phyloP scores from a whole-genome alignment of 2,113 vertebrate species.

The Cacatua alba region DNA sequence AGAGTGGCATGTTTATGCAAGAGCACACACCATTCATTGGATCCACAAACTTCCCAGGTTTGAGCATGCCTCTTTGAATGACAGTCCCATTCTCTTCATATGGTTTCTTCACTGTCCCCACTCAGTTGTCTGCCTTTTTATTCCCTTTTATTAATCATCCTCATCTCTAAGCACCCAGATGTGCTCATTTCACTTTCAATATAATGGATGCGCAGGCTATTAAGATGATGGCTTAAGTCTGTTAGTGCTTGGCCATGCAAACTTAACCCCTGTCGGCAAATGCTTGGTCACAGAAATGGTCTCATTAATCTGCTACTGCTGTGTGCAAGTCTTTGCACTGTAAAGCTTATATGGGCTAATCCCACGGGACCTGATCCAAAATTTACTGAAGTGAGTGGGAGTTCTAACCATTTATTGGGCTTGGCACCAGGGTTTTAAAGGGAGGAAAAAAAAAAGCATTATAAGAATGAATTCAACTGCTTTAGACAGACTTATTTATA shows the following conservation, averaged over 20 bases:
- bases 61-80: neutral
- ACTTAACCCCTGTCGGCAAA: conserved; percentile 37
- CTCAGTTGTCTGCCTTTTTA: neutral
- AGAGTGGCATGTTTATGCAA: neutral
- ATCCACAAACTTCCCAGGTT: neutral
- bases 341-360: neutral
- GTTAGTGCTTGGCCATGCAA: conserved; percentile 21
- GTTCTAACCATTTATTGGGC: neutral
- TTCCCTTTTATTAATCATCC: neutral
- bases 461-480: conserved; percentile 8
- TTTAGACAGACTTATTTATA: conserved; percentile 25
- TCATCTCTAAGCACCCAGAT: neutral
- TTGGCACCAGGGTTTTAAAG: neutral
- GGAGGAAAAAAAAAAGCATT: neutral
- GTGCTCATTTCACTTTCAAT: conserved; percentile 22
- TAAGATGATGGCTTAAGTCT: conserved; percentile 37
- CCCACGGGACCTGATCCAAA: neutral
- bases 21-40: accelerated
- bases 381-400: conserved; percentile 11
- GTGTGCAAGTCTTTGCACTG: neutral
- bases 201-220: neutral
- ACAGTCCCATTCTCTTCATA: neutral
- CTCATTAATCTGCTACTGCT: conserved; percentile 38
- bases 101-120: neutral
- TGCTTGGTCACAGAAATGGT: neutral